phyloP scores from a whole-genome alignment of 2,113 vertebrate species.

The Pseudorectes ferrugineus region DNA sequence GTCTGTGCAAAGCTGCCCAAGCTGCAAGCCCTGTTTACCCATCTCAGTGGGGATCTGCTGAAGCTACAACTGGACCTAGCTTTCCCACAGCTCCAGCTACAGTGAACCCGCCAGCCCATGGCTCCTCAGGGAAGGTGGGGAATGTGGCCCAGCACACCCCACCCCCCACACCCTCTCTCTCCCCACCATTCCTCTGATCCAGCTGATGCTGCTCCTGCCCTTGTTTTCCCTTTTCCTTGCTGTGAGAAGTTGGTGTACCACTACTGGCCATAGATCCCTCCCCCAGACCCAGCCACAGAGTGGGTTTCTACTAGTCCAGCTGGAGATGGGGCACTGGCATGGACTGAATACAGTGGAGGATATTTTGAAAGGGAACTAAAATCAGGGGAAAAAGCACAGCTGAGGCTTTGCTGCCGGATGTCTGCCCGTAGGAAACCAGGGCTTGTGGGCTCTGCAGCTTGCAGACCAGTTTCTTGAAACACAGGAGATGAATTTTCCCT shows the following conservation, averaged over 20 bases:
- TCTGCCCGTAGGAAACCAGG: background rate
- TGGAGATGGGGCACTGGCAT: background rate
- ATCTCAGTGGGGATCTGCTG: background rate
- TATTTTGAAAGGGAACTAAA: background rate
- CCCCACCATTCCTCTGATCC: background rate
- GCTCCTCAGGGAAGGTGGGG: fast-evolving
- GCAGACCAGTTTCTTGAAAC: background rate
- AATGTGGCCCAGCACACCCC: fast-evolving
- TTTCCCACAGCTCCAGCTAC: background rate
- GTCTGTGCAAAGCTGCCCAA: background rate
- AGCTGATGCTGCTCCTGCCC: background rate
- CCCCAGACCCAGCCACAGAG: background rate
- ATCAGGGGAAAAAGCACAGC: background rate
- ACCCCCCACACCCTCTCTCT: fast-evolving
- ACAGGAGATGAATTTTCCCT: background rate
- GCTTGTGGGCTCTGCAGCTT: background rate
- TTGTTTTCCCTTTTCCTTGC: background rate
- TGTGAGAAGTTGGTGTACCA: background rate
- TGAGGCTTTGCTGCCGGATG: background rate
- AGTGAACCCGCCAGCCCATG: background rate
- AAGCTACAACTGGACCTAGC: background rate
- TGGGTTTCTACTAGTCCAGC: background rate
- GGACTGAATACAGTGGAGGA: background rate
- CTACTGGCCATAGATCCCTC: fast-evolving
- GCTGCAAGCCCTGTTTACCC: background rate